Evolutionary conservation across 37 sponge, comb jelly and placozoan species (phyloP).

Genomic region (Petrosia ficiformis): DNA sequence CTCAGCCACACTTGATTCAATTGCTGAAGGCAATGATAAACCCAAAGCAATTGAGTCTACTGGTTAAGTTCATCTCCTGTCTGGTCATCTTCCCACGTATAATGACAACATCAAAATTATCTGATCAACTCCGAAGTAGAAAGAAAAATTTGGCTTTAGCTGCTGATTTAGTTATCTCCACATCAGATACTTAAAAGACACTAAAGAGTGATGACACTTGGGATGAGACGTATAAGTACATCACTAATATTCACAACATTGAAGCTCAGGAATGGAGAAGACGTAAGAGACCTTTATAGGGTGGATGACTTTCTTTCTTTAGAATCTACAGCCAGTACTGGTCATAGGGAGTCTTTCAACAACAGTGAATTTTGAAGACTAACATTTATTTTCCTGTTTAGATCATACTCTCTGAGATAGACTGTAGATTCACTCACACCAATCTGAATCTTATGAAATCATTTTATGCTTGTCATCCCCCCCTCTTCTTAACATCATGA

Average conservation of each 20-base stretch:
- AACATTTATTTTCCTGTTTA: too few species aligned
- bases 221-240: slow-evolving; percentile 41
- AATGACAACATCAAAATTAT: slow-evolving; percentile 48
- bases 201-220: slow-evolving; percentile 40
- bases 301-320: slow-evolving; percentile 1
- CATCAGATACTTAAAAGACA: slow-evolving; percentile 5
- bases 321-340: background rate
- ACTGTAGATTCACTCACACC: too few species aligned
- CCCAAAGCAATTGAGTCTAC: slow-evolving; percentile 57
- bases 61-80: slow-evolving; percentile 50
- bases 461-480: too few species aligned
- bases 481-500: too few species aligned
- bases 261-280: background rate
- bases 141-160: slow-evolving; percentile 38
- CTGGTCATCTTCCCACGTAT: slow-evolving; percentile 47
- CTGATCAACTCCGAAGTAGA: slow-evolving; percentile 50
- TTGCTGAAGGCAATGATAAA: slow-evolving; percentile 60
- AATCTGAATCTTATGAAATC: too few species aligned
- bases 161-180: slow-evolving; percentile 50
- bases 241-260: slow-evolving; percentile 16
- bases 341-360: background rate
- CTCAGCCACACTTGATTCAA: slow-evolving; percentile 56
- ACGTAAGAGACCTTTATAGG: background rate
- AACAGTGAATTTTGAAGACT: too few species aligned
- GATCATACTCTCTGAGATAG: too few species aligned